These are phyloP conservation scores for Nebria ingens DNA, from an alignment of 1,140 invertebrate species.

Conservation along the genomic window DNA sequence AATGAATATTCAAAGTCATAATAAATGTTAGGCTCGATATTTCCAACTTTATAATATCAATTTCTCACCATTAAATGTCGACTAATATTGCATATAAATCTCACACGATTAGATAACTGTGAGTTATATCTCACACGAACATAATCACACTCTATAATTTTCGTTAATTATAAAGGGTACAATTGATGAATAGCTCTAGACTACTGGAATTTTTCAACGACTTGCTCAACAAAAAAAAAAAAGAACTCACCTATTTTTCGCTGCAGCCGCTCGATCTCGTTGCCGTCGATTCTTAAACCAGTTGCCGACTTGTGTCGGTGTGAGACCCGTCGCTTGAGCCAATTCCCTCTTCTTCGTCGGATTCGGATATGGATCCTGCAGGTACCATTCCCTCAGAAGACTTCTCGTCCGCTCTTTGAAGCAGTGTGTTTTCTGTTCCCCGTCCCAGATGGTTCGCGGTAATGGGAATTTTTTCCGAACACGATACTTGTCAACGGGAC, in stretches of 20 bases:
- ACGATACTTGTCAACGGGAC: conserved; percentile 99
- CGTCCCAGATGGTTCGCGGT: conserved; percentile 98
- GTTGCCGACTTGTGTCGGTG: conserved; percentile 98
- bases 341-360: conserved; percentile 97
- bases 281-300: conserved; percentile 99
- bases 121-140: background rate
- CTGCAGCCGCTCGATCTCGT: conserved; percentile 95
- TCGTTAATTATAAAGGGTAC: background rate
- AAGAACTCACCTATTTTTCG: conserved; percentile 84
- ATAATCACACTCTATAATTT: background rate
- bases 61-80: background rate
- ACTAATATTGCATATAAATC: background rate
- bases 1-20: too few relatives aligned
- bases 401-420: conserved; percentile 97
- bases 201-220: conserved; percentile 5
- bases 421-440: conserved; percentile 99
- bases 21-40: too few relatives aligned
- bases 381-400: conserved; percentile 93
- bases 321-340: conserved; percentile 93
- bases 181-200: background rate
- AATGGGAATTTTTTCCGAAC: conserved; percentile 98
- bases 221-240: conserved; percentile 5
- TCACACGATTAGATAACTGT: background rate
- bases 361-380: conserved; percentile 98
- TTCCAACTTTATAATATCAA: background rate